phyloP scores from a whole-genome alignment of 2,888 invertebrate species.

The Drosophila vallismaia region DNA sequence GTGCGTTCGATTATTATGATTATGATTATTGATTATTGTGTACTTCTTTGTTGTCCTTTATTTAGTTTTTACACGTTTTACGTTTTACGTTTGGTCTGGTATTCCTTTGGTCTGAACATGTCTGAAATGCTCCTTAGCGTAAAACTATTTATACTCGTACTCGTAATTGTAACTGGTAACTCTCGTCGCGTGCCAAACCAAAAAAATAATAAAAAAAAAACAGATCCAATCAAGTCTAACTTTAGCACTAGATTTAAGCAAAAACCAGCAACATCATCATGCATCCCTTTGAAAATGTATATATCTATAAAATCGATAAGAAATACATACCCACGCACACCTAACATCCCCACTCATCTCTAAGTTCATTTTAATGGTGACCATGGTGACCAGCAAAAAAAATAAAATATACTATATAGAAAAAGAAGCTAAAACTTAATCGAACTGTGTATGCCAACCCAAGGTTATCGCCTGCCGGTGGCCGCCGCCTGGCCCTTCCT shows the following conservation, averaged over 20 bases:
- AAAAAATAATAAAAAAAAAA: background rate
- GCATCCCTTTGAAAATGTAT: slow-evolving; percentile 49
- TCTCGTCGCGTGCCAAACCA: slow-evolving; percentile 58
- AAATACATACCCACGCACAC: slow-evolving; percentile 30
- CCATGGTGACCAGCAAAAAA: slow-evolving; percentile 18
- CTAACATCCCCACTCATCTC: slow-evolving; percentile 19
- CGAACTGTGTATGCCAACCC: slow-evolving; percentile 52
- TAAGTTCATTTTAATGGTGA: slow-evolving; percentile 29
- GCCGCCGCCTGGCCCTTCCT: slow-evolving; percentile 92
- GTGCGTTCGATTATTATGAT: slow-evolving; percentile 63
- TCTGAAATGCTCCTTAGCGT: slow-evolving; percentile 76
- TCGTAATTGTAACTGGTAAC: slow-evolving; percentile 42
- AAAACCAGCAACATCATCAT: slow-evolving; percentile 38
- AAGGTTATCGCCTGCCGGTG: slow-evolving; percentile 91
- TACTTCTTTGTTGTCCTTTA: slow-evolving; percentile 57
- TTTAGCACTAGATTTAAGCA: slow-evolving; percentile 70
- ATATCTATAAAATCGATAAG: slow-evolving; percentile 15
- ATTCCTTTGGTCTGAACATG: slow-evolving; percentile 75
- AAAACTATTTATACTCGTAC: slow-evolving; percentile 65
- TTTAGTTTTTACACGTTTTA: slow-evolving; percentile 49
- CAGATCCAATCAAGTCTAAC: slow-evolving; percentile 58
- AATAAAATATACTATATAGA: slow-evolving; percentile 17
- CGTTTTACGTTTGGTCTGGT: slow-evolving; percentile 66
- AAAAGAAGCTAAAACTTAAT: slow-evolving; percentile 56
- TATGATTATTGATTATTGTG: slow-evolving; percentile 36